These are phyloP conservation scores for Nematostella vectensis DNA, from an alignment of 92 coral and sea anemone species.

Conservation along the genomic window DNA sequence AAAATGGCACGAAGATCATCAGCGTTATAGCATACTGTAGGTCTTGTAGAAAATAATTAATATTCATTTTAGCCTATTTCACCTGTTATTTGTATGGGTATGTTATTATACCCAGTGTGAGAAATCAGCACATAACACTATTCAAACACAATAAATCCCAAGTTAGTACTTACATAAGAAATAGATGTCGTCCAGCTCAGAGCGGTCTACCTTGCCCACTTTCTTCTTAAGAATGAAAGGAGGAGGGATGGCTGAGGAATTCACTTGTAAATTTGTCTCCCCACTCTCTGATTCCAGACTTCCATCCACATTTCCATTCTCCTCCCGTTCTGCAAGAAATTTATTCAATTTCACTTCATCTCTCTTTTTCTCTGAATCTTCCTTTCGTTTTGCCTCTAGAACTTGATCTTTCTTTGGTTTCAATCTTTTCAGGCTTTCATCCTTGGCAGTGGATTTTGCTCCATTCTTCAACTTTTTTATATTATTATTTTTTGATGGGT, in stretches of 20 bases:
- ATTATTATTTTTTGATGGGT: too few relatives aligned
- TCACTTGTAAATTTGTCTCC: slow-evolving; percentile 11
- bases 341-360: slow-evolving; percentile 19
- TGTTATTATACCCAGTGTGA: too few relatives aligned
- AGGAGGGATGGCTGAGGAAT: slow-evolving; percentile 36
- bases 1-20: too few relatives aligned
- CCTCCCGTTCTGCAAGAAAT: slow-evolving; percentile 8
- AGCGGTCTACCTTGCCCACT: slow-evolving; percentile 28
- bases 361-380: not conserved
- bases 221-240: slow-evolving; percentile 39
- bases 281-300: not conserved
- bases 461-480: not conserved
- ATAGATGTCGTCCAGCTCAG: slow-evolving; percentile 60
- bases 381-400: too few relatives aligned
- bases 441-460: not conserved
- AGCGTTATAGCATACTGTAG: too few relatives aligned
- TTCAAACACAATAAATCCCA: not conserved
- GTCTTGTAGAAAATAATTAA: too few relatives aligned
- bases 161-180: slow-evolving; percentile 44
- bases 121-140: too few relatives aligned
- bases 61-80: too few relatives aligned
- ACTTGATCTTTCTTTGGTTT: not conserved
- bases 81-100: too few relatives aligned
- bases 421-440: not conserved
- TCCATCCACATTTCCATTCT: slow-evolving; percentile 3